Conservation (phyloP, 2,797 vertebrate genomes). For the Hippocampus kuda region DNA sequence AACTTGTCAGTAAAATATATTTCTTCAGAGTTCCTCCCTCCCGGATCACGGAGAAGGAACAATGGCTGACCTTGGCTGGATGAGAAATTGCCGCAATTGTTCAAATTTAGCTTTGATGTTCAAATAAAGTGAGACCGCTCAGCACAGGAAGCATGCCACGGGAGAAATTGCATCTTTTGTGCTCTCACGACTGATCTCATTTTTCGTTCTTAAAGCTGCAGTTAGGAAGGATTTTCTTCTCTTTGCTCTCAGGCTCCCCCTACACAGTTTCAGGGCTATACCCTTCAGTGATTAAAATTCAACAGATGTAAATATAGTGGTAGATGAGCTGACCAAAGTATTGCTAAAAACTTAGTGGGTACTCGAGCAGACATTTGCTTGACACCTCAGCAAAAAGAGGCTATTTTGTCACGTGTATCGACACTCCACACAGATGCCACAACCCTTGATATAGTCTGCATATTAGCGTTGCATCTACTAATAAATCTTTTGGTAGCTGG, state of each 20-base stretch:
- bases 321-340: no score
- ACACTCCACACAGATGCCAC: background rate
- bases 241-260: no score
- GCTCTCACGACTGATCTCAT: constrained; percentile 20
- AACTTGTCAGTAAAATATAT: constrained; percentile 35
- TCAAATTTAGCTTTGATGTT: constrained; percentile 63
- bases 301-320: background rate
- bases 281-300: background rate
- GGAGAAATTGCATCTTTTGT: constrained; percentile 54
- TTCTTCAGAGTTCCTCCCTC: constrained; percentile 34
- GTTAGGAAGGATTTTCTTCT: constrained; percentile 6
- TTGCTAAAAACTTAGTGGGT: no score
- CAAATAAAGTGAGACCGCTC: constrained; percentile 49
- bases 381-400: no score
- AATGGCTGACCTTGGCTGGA: constrained; percentile 58
- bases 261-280: background rate
- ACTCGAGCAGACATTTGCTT: no score
- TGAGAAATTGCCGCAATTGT: constrained; percentile 59
- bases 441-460: background rate
- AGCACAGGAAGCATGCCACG: constrained; percentile 21
- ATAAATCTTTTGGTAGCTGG: background rate
- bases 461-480: background rate
- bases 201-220: constrained; percentile 15
- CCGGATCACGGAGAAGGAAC: constrained; percentile 41
- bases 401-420: no score